These are phyloP conservation scores for Tyrannus savana DNA, from an alignment of 2,113 vertebrate genomes.

Conservation along the genomic window DNA sequence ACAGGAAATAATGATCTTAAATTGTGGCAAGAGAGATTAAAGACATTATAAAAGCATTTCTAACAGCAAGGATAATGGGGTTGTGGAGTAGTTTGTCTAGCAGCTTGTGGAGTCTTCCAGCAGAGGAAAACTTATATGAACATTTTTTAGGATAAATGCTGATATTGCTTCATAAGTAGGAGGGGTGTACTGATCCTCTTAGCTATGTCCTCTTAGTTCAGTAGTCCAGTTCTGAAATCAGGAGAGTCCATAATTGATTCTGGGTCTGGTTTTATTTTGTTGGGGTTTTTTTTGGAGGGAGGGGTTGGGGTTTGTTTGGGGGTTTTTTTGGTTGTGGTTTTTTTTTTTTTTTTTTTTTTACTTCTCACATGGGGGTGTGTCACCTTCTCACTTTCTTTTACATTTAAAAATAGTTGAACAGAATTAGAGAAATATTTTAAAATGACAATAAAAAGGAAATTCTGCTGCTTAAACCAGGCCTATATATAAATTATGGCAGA, in stretches of 20 bases:
- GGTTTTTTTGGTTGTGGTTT: background rate
- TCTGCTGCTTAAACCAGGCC: background rate
- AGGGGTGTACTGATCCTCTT: background rate
- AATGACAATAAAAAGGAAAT: background rate
- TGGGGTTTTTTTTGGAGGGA: background rate
- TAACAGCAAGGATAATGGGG: background rate
- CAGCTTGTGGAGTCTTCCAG: background rate
- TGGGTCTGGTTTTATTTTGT: background rate
- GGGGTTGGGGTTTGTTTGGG: no score
- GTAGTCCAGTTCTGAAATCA: background rate
- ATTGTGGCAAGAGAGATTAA: background rate
- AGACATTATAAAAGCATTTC: background rate
- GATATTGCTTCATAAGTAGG: background rate
- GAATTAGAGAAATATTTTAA: background rate
- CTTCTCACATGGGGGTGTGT: background rate
- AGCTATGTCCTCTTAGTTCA: background rate
- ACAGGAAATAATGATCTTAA: background rate
- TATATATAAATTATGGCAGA: background rate
- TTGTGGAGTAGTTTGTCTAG: background rate
- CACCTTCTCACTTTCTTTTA: background rate
- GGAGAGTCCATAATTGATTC: background rate
- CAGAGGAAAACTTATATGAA: background rate
- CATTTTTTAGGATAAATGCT: background rate
- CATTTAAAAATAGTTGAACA: background rate
- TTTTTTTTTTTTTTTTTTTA: background rate